Base-by-base conservation (phyloP, 1,140 invertebrate species). In the Nasonia longicornis region DNA sequence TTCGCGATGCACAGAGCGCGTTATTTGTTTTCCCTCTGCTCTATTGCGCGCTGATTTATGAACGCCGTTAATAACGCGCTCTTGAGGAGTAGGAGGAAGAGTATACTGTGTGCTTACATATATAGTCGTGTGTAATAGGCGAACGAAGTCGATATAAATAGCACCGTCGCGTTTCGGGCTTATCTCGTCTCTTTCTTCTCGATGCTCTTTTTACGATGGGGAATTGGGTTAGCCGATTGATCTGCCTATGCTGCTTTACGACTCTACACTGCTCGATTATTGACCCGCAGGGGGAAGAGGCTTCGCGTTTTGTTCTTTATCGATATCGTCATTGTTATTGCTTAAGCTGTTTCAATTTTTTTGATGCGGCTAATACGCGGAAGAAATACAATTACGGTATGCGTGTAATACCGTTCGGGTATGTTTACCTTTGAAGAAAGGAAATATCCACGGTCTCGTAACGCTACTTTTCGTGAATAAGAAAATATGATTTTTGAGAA, bases 141-240 rank as follows among this genome's bases (percentile, higher is more conserved):
- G 45, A 20, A n/a, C 20, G 72, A 26, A 8, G 29, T 7, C 75
- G 64, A 77, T 67, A 45, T 22, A 22, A 67, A 76, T 76, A 58
- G 74, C 74, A 48, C 72, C 14, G 22, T 0, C 29, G n/a, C 14
- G 35, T 63, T 63, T 63, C 42, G 14, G 42, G 22, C 76, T 77
- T 77, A 77, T 77, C 76, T 77, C 31, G 75, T 67, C 75, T 29
- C 16, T n/a, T n/a, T 58, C 6, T 58, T n/a, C 52, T 69, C 58
- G 52, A 69, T 70, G 64, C n/a, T 26, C 42, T 69, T 77, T 77
- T 67, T 69, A 77, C 26, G 45, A 64, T 12, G 14, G 16, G 64
- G 42, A 77, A 67, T 42, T 70, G 76, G 76, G 76, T 77, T 77
- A 77, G 66, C 11, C 66, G 76, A 77, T 77, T 77, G 35, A 77